Base-by-base conservation (phyloP, 1,140 invertebrate genomes). In the Drosophila mayri region DNA sequence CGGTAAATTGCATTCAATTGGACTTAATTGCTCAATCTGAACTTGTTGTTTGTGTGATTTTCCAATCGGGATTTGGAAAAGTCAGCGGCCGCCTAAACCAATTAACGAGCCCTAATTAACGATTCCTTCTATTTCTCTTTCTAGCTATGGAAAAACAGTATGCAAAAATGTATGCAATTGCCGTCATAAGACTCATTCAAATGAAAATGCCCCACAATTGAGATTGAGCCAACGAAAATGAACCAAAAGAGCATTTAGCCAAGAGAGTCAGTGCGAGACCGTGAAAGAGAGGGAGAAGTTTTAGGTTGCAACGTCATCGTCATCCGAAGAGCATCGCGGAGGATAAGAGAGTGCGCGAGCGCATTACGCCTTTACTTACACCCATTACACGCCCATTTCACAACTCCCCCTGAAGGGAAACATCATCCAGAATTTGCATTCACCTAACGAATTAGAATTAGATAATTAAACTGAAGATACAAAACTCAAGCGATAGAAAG, bases 341-440 rank as follows among this genome's bases (percentile, higher is more conserved):
- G n/a, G 16, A 18, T 35, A 84, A 84, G 85, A 88, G 85, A 88
- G 84, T 60, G 83, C 84, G 80, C 85, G 76, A 80, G 83, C 84
- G 84, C 84, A 88, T 73, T 70, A 83, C 79, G 55, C 60, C 71
- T 20, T 73, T 73, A 22, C 35, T 73, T 73, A 22, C 35, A 55
- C 35, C 35, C 50, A 58, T 77, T 73, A 77, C 85, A 88, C 85
- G 72, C 83, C 84, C 81, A 88, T 90, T 90, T 90, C 55, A 63
- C 57, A 44, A 81, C 55, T 62, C 35, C 59, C 35, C 43, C 25
- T 40, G 16, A 54, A 60, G 55, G 46, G 40, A 52, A 62, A 52
- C 38, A 68, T 59, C 66, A 79, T 58, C 43, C 46, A 70, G 70
- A 50, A 71, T 65, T 47, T 73, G 60, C 43, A 72, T 72, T 18